Evolutionary conservation across 2,797 vertebrate species (phyloP), one percentile per base, ranked within the genome.

Genomic region (Morus bassanus): DNA sequence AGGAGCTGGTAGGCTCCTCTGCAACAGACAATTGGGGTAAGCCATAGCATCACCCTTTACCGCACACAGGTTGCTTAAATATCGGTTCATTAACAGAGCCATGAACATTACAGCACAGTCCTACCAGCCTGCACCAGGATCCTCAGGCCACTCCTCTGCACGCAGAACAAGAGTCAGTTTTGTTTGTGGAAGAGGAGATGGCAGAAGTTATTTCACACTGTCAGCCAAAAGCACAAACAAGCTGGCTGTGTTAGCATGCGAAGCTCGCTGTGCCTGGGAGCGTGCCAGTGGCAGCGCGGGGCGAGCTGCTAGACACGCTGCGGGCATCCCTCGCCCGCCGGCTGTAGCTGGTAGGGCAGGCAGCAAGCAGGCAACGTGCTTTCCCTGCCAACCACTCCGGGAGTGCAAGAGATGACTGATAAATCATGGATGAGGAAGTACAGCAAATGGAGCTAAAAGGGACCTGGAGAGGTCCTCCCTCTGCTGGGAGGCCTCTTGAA

Each of bases 201-300:
- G 30, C 33, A 68, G 85, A 18, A 75, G 33, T 48, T 37, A 0
- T 27, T 45, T 70, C 24, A 0, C 15, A 2, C 22, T 87, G 39
- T 31, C 68, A 76, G 72, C 46, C 41, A 24, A 41, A 18, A 60
- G 33, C 45, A 56, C 24, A 16, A 46, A 78, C 7, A 39, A 45
- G 48, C 39, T 56, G 83, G 11, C 45, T 53, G 18, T 24, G 17
- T 4, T 4, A 4, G 22, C 8, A 4, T 0, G 4, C 2, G 3
- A 10, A 7, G 53, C 37, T 45, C 10, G 0, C 53, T 41, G 85
- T 4, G 4, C 16, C 68, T 31, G 39, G 67, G 74, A 33, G 18
- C 5, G 6, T 23, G 61, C 81, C 68, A 70, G 77, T 43, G 15
- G 88, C 68, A 67, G 69, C 39, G 3, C 61, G 0, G 41, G 67